Evolutionary conservation across 2,113 vertebrate genomes (phyloP).

Genomic region (Phrynocephalus versicolor): DNA sequence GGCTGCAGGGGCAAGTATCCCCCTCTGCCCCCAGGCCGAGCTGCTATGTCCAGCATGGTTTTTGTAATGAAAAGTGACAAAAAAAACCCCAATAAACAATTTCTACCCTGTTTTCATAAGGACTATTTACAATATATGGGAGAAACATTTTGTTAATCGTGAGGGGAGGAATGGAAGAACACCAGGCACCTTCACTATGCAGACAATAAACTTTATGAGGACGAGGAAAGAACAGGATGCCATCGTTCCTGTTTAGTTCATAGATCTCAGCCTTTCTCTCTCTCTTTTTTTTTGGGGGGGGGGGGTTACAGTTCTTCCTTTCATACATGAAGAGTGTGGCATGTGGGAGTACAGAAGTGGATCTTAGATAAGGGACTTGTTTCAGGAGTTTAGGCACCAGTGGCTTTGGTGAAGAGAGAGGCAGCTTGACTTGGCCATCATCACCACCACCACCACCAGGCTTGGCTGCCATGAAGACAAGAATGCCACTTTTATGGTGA

Average conservation of each 20-base stretch:
- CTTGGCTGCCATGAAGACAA: constrained; percentile 37
- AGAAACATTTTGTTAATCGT: too few relatives aligned
- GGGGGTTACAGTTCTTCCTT: background rate
- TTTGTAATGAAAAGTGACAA: too few relatives aligned
- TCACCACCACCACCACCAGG: background rate
- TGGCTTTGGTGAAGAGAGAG: constrained; percentile 41
- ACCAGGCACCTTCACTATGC: too few relatives aligned
- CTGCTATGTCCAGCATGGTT: too few relatives aligned
- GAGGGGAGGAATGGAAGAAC: too few relatives aligned
- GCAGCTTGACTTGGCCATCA: background rate
- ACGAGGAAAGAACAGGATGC: too few relatives aligned
- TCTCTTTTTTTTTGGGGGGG: too few relatives aligned
- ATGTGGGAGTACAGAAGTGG: background rate
- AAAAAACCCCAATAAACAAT: too few relatives aligned
- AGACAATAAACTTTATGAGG: background rate
- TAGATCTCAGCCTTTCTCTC: background rate
- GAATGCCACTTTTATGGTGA: constrained; percentile 32
- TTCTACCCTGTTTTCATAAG: too few relatives aligned
- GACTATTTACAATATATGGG: too few relatives aligned
- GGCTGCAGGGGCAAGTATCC: too few relatives aligned
- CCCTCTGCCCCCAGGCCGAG: too few relatives aligned
- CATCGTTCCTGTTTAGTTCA: background rate
- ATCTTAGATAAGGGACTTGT: constrained; percentile 24
- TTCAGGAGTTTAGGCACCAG: constrained; percentile 11
- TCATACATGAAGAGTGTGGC: background rate